Conservation (phyloP, 2,113 vertebrate species). For the Tor tambroides region DNA sequence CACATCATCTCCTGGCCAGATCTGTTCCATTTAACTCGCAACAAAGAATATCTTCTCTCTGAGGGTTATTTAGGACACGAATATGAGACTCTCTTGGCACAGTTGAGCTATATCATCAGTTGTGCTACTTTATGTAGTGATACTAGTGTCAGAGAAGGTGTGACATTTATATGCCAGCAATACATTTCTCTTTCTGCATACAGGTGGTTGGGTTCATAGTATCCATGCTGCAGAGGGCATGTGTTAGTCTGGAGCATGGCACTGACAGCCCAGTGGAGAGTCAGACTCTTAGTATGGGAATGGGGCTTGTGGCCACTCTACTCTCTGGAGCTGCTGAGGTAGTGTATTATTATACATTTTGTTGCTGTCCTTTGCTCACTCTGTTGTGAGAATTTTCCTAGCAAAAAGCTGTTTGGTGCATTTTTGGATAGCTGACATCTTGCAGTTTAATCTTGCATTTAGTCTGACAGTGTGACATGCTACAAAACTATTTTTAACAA, state of each 20-base stretch:
- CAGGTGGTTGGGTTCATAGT: slow-evolving; percentile 89
- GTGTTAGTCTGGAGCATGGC: slow-evolving; percentile 66
- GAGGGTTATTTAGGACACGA: background rate
- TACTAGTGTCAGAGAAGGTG: background rate
- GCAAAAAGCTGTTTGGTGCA: background rate
- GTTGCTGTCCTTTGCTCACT: background rate
- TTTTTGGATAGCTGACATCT: background rate
- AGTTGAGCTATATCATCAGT: background rate
- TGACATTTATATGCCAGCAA: background rate
- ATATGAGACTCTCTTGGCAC: background rate
- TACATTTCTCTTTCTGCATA: background rate
- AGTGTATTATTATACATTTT: slow-evolving; percentile 35
- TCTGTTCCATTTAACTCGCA: slow-evolving; percentile 13
- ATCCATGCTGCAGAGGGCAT: slow-evolving; percentile 83
- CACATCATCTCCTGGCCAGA: slow-evolving; percentile 4
- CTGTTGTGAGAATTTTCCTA: background rate
- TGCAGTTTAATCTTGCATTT: background rate
- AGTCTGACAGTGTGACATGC: background rate
- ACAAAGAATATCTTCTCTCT: background rate
- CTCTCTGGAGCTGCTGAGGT: slow-evolving; percentile 86
- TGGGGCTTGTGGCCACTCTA: slow-evolving; percentile 88
- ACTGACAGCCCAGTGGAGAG: slow-evolving; percentile 73
- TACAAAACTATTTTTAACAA: background rate
- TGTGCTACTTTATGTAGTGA: background rate
- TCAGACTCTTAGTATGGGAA: slow-evolving; percentile 89